Evolutionary conservation across 2,888 invertebrate species (phyloP).

Genomic region (Epiperipatus broadwayi): DNA sequence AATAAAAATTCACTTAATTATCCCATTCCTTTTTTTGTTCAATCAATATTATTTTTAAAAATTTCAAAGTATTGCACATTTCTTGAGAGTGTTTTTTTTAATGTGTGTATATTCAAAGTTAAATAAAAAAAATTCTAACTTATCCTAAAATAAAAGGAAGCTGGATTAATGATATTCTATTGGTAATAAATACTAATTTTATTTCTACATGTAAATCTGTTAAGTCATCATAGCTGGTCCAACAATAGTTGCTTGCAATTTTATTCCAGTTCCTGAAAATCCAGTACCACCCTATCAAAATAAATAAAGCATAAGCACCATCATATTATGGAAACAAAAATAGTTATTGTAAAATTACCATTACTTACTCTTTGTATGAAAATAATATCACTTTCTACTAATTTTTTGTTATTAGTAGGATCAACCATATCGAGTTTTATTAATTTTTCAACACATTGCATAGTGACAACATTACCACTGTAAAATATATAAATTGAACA

Average conservation of each 20-base stretch:
- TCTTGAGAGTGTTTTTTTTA: too few species aligned
- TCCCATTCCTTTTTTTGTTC: too few species aligned
- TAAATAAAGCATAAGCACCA: neutral
- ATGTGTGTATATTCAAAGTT: too few species aligned
- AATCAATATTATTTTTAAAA: too few species aligned
- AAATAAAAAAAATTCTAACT: too few species aligned
- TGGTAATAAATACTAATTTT: too few species aligned
- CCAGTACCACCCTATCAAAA: conserved; percentile 68
- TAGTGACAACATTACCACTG: conserved; percentile 82
- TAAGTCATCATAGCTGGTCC: conserved; percentile 21
- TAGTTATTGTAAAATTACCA: conserved; percentile 8
- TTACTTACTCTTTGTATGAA: conserved; percentile 55
- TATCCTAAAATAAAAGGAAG: too few species aligned
- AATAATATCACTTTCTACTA: conserved; percentile 79
- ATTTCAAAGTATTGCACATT: too few species aligned
- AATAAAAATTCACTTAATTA: too few species aligned
- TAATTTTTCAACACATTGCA: conserved; percentile 88
- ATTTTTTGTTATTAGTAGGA: conserved; percentile 63
- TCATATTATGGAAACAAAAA: conserved; percentile 1
- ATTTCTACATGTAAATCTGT: too few species aligned
- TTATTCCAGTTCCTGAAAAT: conserved; percentile 64
- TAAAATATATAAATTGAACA: conserved; percentile 15
- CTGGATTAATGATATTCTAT: too few species aligned
- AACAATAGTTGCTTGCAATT: conserved; percentile 41
- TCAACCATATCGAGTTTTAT: conserved; percentile 92